Evolutionary conservation across 1,140 invertebrate genomes (phyloP).

Genomic region (Fopius arisanus): DNA sequence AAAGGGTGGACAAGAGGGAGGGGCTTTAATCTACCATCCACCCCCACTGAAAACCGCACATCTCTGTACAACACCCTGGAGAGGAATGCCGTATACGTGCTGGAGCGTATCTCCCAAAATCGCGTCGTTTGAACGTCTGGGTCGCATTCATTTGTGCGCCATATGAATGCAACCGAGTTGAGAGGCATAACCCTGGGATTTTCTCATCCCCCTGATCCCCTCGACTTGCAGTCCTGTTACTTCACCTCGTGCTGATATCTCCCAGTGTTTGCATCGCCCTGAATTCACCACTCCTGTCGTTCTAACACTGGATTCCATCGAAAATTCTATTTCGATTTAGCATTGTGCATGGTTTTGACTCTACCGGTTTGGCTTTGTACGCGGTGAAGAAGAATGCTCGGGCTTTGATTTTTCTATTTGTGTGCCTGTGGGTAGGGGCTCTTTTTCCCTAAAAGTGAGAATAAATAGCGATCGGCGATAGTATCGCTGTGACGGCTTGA

Average conservation of each 20-base stretch:
- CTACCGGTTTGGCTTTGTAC: not conserved
- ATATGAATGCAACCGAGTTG: slow-evolving; percentile 10
- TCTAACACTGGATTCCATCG: not conserved
- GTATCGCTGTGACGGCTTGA: not conserved
- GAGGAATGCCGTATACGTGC: slow-evolving; percentile 9
- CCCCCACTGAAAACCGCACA: slow-evolving; percentile 5
- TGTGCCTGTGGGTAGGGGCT: not conserved
- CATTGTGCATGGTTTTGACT: not conserved
- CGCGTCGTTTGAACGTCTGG: not conserved
- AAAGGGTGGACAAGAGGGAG: not conserved
- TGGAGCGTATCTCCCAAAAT: slow-evolving; percentile 1
- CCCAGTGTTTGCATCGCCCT: not conserved
- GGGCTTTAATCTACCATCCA: slow-evolving; percentile 2
- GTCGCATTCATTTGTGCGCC: slow-evolving; percentile 13
- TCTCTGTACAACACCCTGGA: slow-evolving; percentile 5
- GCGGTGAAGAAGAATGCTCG: not conserved
- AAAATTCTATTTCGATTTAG: not conserved
- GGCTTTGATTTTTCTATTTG: not conserved
- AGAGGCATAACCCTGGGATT: slow-evolving; percentile 1
- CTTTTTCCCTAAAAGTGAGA: not conserved
- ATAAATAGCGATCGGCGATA: slow-evolving; percentile 3
- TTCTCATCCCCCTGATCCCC: not conserved
- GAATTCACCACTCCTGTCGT: not conserved
- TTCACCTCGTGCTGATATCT: not conserved
- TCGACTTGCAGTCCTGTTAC: not conserved